Percentiles rank a stretch among this genome's conserved stretches.
phyloP scores from a whole-genome alignment of 1,140 invertebrate genomes.

The Yoshiicerus persimilis region DNA sequence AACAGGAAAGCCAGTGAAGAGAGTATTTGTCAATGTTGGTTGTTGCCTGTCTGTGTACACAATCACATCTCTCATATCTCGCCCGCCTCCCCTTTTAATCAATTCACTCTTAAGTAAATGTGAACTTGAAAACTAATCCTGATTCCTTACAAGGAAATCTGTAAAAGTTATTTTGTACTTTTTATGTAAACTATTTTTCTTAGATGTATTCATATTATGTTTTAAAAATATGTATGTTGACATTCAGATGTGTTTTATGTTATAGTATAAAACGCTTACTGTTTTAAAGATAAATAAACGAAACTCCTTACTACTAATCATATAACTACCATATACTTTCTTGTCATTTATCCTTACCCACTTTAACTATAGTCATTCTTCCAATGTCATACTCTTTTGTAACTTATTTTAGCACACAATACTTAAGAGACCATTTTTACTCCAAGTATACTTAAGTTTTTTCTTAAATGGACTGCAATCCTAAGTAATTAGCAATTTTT shows the following conservation, averaged over 20 bases:
- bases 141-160: neutral
- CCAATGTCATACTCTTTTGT: no score
- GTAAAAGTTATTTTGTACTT: constrained; percentile 23
- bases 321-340: no score
- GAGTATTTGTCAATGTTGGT: constrained; percentile 1
- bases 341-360: no score
- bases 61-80: constrained; percentile 1
- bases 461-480: no score
- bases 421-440: no score
- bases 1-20: constrained; percentile 10
- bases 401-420: no score
- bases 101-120: neutral
- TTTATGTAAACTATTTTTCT: constrained; percentile 22
- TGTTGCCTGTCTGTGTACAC: neutral
- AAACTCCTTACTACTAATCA: neutral
- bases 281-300: constrained; percentile 15
- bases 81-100: neutral
- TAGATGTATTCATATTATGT: constrained; percentile 11
- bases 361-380: no score
- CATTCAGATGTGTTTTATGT: constrained; percentile 11
- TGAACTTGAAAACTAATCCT: neutral
- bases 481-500: no score
- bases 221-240: constrained; percentile 19
- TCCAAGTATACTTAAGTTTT: no score
- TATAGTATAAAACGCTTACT: constrained; percentile 7